A percentile compares a stretch with the other conserved stretches of the same genome.
phyloP scores from a whole-genome alignment of 30 jellyfish, hydroid and myxozoan species.

The Aurelia sp. region DNA sequence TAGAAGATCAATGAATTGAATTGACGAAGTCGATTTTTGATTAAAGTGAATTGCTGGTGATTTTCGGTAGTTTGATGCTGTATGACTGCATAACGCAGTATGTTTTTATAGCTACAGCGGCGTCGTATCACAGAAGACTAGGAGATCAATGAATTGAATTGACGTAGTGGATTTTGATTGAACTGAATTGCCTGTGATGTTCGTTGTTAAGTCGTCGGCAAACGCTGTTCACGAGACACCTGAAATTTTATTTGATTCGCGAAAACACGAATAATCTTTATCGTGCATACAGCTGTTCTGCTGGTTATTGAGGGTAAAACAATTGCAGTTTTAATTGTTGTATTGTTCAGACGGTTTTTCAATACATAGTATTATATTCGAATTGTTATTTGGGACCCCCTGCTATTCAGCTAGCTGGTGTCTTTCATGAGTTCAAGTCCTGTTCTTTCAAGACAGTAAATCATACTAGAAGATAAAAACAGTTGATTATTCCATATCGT shows the following conservation, averaged over 20 bases:
- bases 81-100: no score
- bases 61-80: no score
- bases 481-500: slow-evolving; percentile 72
- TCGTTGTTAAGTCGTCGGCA: no score
- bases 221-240: neutral
- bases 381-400: slow-evolving; percentile 71
- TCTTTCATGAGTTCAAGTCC: slow-evolving; percentile 74
- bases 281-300: slow-evolving; percentile 66
- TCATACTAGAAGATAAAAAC: slow-evolving; percentile 67
- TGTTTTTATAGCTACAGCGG: no score
- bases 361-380: slow-evolving; percentile 45
- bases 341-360: slow-evolving; percentile 19
- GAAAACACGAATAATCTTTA: slow-evolving; percentile 35
- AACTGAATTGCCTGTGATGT: no score
- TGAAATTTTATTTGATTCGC: neutral
- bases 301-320: slow-evolving; percentile 50
- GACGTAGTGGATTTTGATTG: no score
- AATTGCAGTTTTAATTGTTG: slow-evolving; percentile 69
- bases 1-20: no score
- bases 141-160: no score
- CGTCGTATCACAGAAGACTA: no score
- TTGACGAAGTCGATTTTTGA: no score
- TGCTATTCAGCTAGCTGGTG: slow-evolving; percentile 76
- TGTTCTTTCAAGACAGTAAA: slow-evolving; percentile 67
- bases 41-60: no score